Conservation (phyloP, 92 coral and sea anemone species). For the Phenganax stokvisi region DNA sequence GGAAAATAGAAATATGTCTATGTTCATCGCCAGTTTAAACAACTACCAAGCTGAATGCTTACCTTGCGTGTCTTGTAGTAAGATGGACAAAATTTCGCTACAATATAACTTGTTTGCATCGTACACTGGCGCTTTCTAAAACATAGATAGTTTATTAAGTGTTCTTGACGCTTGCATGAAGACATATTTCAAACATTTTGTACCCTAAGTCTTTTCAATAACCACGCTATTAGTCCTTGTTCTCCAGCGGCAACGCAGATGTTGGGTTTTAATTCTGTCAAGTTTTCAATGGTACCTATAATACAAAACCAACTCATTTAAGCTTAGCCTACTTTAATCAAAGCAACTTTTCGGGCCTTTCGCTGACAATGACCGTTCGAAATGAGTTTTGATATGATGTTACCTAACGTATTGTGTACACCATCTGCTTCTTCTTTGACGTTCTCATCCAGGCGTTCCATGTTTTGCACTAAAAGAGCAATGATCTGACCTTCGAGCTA, state of each 20-base stretch:
- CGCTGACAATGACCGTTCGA: background rate
- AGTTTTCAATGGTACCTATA: conserved; percentile 83
- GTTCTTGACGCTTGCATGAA: background rate
- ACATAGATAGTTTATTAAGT: background rate
- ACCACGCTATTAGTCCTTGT: conserved; percentile 88
- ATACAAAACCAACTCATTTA: background rate
- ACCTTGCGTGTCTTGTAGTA: conserved; percentile 89
- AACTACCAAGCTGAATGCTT: background rate
- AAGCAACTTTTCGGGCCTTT: background rate
- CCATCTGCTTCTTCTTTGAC: conserved; percentile 95
- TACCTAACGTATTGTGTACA: conserved; percentile 86
- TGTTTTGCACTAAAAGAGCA: conserved; percentile 82
- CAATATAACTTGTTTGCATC: conserved; percentile 92
- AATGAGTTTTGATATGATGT: background rate
- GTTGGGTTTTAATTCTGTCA: conserved; percentile 76
- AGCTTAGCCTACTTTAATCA: background rate
- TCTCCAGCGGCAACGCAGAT: conserved; percentile 84
- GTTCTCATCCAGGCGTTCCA: conserved; percentile 87
- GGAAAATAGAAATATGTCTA: conserved; percentile 2
- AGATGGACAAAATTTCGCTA: conserved; percentile 89
- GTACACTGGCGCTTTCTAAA: conserved; percentile 87
- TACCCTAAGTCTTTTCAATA: conserved; percentile 83
- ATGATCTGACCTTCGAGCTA: conserved; percentile 91
- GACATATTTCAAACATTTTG: background rate
- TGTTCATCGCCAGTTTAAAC: background rate